Conservation (phyloP, 2,797 vertebrate species). For the Hydrolagus colliei region DNA sequence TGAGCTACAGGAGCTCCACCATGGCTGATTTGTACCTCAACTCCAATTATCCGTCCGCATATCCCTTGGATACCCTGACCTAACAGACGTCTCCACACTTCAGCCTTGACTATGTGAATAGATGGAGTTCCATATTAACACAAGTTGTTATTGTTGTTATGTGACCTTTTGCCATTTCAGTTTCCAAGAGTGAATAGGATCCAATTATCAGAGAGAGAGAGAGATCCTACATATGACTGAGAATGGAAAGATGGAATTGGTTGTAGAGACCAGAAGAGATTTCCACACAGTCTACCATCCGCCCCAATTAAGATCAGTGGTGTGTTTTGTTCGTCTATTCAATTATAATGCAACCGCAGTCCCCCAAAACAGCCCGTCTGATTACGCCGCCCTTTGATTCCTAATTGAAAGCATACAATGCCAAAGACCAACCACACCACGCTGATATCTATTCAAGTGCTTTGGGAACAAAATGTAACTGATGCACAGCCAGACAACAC, state of each 20-base stretch:
- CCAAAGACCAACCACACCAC: not conserved
- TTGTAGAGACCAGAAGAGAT: not conserved
- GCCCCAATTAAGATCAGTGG: not conserved
- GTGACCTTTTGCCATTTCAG: too few species aligned
- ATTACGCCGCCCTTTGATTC: not conserved
- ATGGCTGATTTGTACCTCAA: too few species aligned
- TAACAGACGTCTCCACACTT: too few species aligned
- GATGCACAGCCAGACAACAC: not conserved
- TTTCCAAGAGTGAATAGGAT: not conserved
- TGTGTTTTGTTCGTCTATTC: not conserved
- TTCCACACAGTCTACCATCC: not conserved
- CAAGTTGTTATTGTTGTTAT: too few species aligned
- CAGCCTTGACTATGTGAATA: too few species aligned
- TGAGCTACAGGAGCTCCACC: too few species aligned
- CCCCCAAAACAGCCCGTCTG: not conserved
- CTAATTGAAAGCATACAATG: not conserved
- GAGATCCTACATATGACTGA: not conserved
- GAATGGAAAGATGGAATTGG: not conserved
- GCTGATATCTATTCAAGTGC: not conserved
- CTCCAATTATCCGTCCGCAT: too few species aligned
- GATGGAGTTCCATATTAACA: too few species aligned
- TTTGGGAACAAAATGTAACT: not conserved
- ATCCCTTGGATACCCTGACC: too few species aligned
- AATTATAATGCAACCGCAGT: not conserved
- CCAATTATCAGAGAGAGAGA: not conserved